Percentiles rank a stretch among this genome's conserved stretches.
Evolutionary conservation across 2,797 vertebrate species (phyloP).

Genomic region (Xerus rutilus): DNA sequence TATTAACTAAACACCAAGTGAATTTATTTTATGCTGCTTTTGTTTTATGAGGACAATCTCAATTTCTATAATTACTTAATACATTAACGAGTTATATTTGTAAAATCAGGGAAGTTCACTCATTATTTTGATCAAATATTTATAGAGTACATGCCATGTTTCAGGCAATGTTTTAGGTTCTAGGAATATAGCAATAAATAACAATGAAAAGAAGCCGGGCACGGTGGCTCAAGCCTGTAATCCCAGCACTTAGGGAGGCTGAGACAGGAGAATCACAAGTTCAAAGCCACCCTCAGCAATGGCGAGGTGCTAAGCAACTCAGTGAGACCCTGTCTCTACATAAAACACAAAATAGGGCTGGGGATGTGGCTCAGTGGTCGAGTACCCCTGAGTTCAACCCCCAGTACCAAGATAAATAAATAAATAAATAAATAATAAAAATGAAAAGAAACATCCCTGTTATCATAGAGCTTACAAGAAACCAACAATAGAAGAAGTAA

Average conservation of each 20-base stretch:
- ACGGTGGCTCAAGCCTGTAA: no score
- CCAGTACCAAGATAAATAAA: no score
- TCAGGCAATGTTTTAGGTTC: not conserved
- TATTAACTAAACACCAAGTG: not conserved
- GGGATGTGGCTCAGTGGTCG: no score
- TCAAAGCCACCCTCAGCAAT: no score
- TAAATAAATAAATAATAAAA: not conserved
- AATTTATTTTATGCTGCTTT: constrained; percentile 21
- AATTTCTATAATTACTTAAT: constrained; percentile 17
- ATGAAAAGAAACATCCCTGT: not conserved
- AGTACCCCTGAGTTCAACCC: no score
- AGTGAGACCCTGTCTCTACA: no score
- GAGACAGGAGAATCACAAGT: no score
- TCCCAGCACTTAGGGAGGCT: no score
- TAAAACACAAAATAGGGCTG: no score
- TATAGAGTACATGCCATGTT: not conserved
- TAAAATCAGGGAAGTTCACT: not conserved
- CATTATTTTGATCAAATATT: not conserved
- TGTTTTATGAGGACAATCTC: not conserved
- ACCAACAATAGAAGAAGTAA: not conserved
- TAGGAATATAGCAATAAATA: not conserved
- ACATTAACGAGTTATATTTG: not conserved
- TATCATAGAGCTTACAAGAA: not conserved
- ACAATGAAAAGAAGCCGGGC: not conserved
- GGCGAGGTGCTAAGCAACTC: no score